These are phyloP conservation scores for Panthera leo DNA, from an alignment of 2,113 vertebrate genomes.

Conservation along the genomic window DNA sequence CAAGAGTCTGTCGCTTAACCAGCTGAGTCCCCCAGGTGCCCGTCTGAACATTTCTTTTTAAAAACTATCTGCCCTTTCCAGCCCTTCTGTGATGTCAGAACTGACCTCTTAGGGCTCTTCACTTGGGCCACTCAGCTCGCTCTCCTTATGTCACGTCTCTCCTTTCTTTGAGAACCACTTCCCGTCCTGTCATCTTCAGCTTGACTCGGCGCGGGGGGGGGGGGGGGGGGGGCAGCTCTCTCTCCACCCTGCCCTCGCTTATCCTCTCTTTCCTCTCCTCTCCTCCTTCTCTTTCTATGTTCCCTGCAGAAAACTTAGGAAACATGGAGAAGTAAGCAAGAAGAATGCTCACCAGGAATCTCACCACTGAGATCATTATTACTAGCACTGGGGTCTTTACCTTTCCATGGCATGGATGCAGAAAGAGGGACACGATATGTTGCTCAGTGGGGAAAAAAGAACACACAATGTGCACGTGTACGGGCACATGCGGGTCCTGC, in stretches of 20 bases:
- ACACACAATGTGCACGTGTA: rapidly evolving
- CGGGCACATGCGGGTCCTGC: rapidly evolving
- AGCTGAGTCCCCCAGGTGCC: no score
- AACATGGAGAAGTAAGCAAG: not conserved
- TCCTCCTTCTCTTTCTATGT: not conserved
- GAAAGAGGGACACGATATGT: not conserved
- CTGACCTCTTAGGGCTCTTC: not conserved
- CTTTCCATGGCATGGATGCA: no score
- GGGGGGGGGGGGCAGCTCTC: not conserved
- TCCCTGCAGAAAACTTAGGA: not conserved
- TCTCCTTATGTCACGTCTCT: not conserved
- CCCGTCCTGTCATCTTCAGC: not conserved
- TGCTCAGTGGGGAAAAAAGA: not conserved
- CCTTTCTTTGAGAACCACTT: not conserved
- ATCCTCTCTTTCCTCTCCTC: not conserved
- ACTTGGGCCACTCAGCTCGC: rapidly evolving
- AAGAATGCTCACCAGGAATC: not conserved
- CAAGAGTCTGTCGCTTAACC: no score
- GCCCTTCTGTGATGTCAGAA: not conserved
- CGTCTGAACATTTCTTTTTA: not conserved
- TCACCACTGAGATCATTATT: not conserved
- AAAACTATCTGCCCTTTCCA: not conserved
- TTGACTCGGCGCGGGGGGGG: no score
- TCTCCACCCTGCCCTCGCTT: not conserved
- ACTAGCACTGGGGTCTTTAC: not conserved